These are phyloP conservation scores for Gymnarchus niloticus DNA, from an alignment of 2,113 vertebrate genomes.

Conservation along the genomic window DNA sequence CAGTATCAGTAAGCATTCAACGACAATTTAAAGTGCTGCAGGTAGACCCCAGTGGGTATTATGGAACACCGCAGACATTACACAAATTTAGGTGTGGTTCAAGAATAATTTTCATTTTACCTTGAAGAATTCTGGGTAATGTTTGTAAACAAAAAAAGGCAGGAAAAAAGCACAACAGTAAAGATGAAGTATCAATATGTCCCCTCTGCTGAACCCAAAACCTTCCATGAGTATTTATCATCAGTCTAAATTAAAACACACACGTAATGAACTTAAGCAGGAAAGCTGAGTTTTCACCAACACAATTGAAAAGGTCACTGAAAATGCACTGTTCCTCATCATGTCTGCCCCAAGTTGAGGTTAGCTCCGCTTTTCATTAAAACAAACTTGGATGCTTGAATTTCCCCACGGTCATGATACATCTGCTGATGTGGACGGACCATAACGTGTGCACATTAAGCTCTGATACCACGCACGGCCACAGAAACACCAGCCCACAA, in stretches of 20 bases:
- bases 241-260: too few relatives aligned
- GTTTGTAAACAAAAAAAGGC: background rate
- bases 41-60: background rate
- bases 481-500: background rate
- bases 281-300: too few relatives aligned
- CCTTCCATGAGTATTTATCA: background rate
- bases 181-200: background rate
- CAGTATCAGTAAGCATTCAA: background rate
- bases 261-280: too few relatives aligned
- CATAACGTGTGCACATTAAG: background rate
- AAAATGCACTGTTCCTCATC: background rate
- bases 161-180: background rate
- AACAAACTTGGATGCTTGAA: background rate
- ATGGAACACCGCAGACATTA: background rate
- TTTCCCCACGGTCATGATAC: background rate
- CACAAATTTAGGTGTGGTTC: background rate
- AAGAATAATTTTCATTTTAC: background rate
- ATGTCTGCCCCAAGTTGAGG: background rate
- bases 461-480: background rate
- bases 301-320: too few relatives aligned
- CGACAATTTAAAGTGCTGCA: background rate
- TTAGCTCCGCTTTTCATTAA: background rate
- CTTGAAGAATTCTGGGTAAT: background rate
- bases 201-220: background rate
- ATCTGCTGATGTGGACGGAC: background rate